A percentile compares a stretch with the other conserved stretches of the same genome.
These are phyloP conservation scores for Tetraodon nigroviridis DNA, from an alignment of 2,113 vertebrate genomes.

Conservation along the genomic window DNA sequence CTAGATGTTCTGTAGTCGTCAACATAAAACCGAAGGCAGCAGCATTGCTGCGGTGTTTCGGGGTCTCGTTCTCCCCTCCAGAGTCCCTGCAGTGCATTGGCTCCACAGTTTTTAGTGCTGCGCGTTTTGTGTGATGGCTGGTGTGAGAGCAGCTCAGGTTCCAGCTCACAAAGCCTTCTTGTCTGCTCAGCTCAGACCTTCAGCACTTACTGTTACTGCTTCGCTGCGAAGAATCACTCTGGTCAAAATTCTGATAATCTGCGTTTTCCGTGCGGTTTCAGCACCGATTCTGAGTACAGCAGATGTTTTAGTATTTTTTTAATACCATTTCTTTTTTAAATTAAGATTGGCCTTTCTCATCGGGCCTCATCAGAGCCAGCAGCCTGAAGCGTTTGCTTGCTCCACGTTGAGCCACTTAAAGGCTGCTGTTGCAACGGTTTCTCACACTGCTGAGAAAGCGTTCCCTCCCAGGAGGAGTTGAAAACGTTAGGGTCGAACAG, in stretches of 20 bases:
- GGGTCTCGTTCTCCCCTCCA: background rate
- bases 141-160: constrained; percentile 6
- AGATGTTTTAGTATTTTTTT: too few relatives aligned
- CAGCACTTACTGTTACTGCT: background rate
- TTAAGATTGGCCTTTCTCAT: too few relatives aligned
- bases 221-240: too few relatives aligned
- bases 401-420: constrained; percentile 27
- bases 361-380: constrained; percentile 8
- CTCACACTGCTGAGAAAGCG: constrained; percentile 22
- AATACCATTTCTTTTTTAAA: too few relatives aligned
- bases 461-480: constrained; percentile 7
- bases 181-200: constrained; percentile 30
- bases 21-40: constrained; percentile 24
- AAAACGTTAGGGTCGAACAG: too few relatives aligned
- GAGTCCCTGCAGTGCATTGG: background rate
- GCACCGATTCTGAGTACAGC: too few relatives aligned
- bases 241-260: too few relatives aligned
- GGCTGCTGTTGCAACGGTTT: constrained; percentile 32
- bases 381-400: constrained; percentile 19
- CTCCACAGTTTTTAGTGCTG: background rate
- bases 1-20: constrained; percentile 14
- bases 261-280: too few relatives aligned
- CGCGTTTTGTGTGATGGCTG: background rate
- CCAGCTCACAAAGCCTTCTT: constrained; percentile 27
- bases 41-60: background rate